Evolutionary conservation across 1,140 invertebrate genomes (phyloP).

Genomic region (Drosophila willistoni): DNA sequence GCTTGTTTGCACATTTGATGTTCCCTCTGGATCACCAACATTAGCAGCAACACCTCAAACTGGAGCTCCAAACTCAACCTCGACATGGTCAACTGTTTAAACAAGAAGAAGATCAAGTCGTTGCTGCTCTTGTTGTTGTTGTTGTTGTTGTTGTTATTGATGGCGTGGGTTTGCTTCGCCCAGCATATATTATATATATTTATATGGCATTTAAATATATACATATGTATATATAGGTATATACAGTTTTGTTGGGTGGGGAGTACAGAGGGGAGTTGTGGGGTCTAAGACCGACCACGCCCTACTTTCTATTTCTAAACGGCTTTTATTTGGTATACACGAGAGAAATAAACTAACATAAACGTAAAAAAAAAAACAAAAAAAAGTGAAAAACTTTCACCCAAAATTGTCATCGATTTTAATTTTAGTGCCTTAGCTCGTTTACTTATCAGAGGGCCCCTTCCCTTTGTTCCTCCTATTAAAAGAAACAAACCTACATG

Average conservation of each 20-base stretch:
- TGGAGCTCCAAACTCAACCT: background rate
- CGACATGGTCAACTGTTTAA: slow-evolving; percentile 1
- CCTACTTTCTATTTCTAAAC: slow-evolving; percentile 78
- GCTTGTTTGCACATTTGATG: slow-evolving; percentile 81
- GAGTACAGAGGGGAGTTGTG: background rate
- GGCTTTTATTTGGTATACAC: slow-evolving; percentile 37
- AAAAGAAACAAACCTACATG: background rate
- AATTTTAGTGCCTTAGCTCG: slow-evolving; percentile 37
- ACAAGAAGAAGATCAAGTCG: slow-evolving; percentile 19
- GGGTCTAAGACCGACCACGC: slow-evolving; percentile 48
- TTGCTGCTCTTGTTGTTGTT: background rate
- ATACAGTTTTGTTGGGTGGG: background rate
- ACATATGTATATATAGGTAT: background rate
- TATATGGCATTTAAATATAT: slow-evolving; percentile 49
- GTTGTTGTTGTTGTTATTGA: background rate
- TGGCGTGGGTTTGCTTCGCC: slow-evolving; percentile 7
- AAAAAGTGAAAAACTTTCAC: slow-evolving; percentile 60
- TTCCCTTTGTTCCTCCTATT: background rate
- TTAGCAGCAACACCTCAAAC: slow-evolving; percentile 53
- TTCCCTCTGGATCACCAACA: slow-evolving; percentile 43
- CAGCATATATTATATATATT: slow-evolving; percentile 53
- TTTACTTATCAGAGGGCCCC: slow-evolving; percentile 52
- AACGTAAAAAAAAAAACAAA: slow-evolving; percentile 7
- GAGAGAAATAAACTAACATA: slow-evolving; percentile 8
- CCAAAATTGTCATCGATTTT: slow-evolving; percentile 70